A percentile compares a stretch with the other conserved stretches of the same genome.
These are phyloP conservation scores for Cynopterus sphinx DNA, from an alignment of 2,797 vertebrate genomes.

Conservation along the genomic window DNA sequence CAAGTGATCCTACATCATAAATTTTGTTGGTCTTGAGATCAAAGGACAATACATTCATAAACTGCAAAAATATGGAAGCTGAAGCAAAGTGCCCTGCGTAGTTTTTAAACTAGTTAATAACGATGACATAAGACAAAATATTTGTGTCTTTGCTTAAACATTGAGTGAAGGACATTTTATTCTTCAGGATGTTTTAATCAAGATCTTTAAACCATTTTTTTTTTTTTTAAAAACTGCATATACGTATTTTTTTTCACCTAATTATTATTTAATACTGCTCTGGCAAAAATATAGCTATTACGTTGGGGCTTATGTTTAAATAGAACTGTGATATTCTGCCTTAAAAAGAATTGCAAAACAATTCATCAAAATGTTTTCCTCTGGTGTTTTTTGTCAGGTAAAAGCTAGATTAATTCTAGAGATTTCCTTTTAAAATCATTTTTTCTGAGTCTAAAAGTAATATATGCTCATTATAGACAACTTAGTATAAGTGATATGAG, in stretches of 20 bases:
- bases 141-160: neutral
- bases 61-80: neutral
- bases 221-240: neutral
- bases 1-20: neutral
- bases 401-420: constrained; percentile 33
- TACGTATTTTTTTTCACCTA: neutral
- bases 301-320: neutral
- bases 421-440: constrained; percentile 41
- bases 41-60: neutral
- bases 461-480: neutral
- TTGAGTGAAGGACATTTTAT: neutral
- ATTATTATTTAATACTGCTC: neutral
- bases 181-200: neutral
- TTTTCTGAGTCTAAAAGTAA: neutral
- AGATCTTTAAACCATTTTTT: neutral
- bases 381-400: constrained; percentile 4
- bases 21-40: neutral
- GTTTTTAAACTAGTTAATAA: neutral
- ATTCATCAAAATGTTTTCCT: constrained; percentile 16
- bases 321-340: neutral
- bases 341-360: constrained; percentile 6
- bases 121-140: neutral
- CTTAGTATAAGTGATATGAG: neutral
- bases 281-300: neutral
- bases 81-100: neutral